phyloP scores from a whole-genome alignment of 2,113 vertebrate genomes.

The Neolamprologus caudopunctatus region DNA sequence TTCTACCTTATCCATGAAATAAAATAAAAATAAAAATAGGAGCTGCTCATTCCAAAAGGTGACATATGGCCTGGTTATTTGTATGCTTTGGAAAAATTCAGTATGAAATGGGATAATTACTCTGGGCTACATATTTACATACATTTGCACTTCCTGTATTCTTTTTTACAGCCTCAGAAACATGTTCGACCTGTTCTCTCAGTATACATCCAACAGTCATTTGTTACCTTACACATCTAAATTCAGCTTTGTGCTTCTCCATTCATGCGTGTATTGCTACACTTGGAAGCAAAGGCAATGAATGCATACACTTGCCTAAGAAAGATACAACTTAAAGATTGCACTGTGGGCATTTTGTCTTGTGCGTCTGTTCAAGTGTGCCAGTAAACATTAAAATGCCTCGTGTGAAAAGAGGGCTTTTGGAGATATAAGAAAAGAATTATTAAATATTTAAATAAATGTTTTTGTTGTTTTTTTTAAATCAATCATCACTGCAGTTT shows the following conservation, averaged over 20 bases:
- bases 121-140: neutral
- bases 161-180: neutral
- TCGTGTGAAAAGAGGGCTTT: neutral
- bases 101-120: neutral
- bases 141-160: neutral
- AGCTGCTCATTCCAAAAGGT: neutral
- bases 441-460: neutral
- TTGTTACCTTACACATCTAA: neutral
- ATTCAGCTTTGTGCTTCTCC: neutral
- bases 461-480: fast-evolving
- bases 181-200: neutral
- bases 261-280: neutral
- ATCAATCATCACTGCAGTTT: neutral
- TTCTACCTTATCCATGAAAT: neutral
- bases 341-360: neutral
- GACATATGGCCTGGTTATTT: neutral
- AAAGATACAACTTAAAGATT: neutral
- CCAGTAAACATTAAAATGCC: neutral
- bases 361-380: neutral
- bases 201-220: neutral
- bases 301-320: neutral
- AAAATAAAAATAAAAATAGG: neutral
- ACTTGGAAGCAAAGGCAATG: neutral
- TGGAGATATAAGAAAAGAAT: neutral
- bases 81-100: neutral